Evolutionary conservation across 2,797 vertebrate species (phyloP).

Genomic region (Rhinella marina): DNA sequence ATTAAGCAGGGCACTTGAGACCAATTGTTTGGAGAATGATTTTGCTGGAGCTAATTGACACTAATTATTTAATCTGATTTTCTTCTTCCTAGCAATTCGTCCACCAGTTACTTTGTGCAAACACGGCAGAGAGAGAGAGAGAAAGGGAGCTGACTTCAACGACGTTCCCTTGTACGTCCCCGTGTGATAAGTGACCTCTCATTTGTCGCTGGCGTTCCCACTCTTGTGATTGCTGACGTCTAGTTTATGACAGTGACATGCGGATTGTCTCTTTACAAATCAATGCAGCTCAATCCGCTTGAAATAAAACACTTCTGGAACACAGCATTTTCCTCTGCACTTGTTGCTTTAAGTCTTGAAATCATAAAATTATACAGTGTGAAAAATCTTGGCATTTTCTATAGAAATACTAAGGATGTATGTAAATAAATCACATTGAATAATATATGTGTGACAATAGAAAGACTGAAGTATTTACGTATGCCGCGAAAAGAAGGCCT

Average conservation of each 20-base stretch:
- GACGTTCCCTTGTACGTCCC: conserved; percentile 59
- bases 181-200: conserved; percentile 48
- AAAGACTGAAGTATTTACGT: not conserved
- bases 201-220: conserved; percentile 12
- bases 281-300: not conserved
- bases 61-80: conserved; percentile 99
- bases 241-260: conserved; percentile 36
- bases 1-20: conserved; percentile 99
- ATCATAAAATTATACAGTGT: conserved; percentile 4
- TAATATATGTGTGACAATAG: not conserved
- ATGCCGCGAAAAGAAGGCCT: not conserved
- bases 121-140: conserved; percentile 58
- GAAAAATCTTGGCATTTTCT: conserved; percentile 6
- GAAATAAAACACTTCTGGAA: not conserved
- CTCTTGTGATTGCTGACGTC: conserved; percentile 26
- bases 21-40: conserved; percentile 99
- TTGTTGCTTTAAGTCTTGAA: not conserved
- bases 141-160: conserved; percentile 62
- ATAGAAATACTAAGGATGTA: not conserved
- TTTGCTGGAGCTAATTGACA: conserved; percentile 99
- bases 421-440: conserved; percentile 18
- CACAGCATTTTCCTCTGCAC: not conserved
- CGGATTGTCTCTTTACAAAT: conserved; percentile 12
- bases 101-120: conserved; percentile 68
- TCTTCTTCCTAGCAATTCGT: conserved; percentile 81